These are phyloP conservation scores for Trichomycterus rosablanca DNA, from an alignment of 2,113 vertebrate genomes.

Conservation along the genomic window DNA sequence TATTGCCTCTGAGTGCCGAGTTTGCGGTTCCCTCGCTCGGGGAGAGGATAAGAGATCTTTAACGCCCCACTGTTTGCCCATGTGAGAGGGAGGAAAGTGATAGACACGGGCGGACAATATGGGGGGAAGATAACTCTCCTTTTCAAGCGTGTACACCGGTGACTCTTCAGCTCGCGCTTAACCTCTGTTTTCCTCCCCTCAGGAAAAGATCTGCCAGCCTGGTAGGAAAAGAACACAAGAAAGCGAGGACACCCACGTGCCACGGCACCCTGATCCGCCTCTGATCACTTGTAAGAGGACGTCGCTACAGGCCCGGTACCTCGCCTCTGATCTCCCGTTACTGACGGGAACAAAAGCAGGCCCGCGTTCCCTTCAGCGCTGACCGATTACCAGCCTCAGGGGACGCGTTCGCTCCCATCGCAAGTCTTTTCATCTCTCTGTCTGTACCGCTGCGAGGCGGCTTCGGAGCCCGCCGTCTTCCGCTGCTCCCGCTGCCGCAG, in stretches of 20 bases:
- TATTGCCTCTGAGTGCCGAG: conserved; percentile 52
- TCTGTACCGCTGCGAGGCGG: conserved; percentile 16
- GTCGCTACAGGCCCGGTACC: conserved; percentile 35
- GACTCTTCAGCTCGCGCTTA: conserved; percentile 21
- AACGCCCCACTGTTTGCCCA: conserved; percentile 45
- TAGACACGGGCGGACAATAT: conserved; percentile 37
- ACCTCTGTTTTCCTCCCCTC: conserved; percentile 22
- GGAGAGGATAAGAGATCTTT: conserved; percentile 49
- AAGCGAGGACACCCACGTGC: conserved; percentile 24
- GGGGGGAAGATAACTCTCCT: conserved; percentile 38
- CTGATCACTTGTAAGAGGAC: conserved; percentile 30
- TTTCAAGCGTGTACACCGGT: conserved; percentile 9
- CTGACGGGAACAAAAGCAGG: conserved; percentile 39
- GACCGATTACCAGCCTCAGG: conserved; percentile 41
- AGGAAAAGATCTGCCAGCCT: conserved; percentile 37
- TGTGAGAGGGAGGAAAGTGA: conserved; percentile 41
- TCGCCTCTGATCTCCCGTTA: conserved; percentile 44
- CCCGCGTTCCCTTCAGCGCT: conserved; percentile 29
- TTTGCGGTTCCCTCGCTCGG: conserved; percentile 41
- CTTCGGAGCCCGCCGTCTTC: conserved; percentile 1
- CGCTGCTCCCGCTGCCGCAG: conserved; percentile 14
- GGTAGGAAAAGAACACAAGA: conserved; percentile 12
- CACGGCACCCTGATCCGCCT: conserved; percentile 16
- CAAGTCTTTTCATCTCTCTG: conserved; percentile 39
- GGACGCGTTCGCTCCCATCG: conserved; percentile 30